Percentiles rank a stretch among this genome's conserved stretches.
phyloP scores from a whole-genome alignment of 2,113 vertebrate genomes.

The Phocoena phocoena region DNA sequence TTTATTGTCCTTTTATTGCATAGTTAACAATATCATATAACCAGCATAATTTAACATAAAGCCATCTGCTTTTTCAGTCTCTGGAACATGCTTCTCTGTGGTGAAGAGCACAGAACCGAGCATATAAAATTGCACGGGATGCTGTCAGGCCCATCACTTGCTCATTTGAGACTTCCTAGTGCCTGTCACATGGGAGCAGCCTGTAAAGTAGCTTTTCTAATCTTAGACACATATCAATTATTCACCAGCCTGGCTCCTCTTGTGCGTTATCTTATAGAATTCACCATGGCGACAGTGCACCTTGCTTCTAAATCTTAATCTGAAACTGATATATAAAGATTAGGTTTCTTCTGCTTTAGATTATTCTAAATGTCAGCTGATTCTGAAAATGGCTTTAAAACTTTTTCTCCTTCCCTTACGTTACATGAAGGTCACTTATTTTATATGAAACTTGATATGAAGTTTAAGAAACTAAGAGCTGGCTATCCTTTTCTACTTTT shows the following conservation, averaged over 20 bases:
- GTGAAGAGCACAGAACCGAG: neutral
- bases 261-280: constrained; percentile 13
- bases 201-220: constrained; percentile 27
- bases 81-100: neutral
- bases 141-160: neutral
- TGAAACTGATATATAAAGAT: neutral
- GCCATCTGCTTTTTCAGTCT: neutral
- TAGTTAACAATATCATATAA: neutral
- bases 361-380: neutral
- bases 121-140: too few relatives aligned
- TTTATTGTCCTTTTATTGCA: neutral
- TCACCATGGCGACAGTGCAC: neutral
- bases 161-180: neutral
- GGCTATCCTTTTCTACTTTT: neutral
- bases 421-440: neutral
- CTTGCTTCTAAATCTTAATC: neutral
- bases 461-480: neutral
- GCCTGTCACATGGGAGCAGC: neutral
- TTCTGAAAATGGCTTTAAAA: neutral
- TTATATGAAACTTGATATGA: neutral
- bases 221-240: constrained; percentile 45
- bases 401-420: neutral
- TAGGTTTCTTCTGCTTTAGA: neutral
- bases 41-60: neutral
- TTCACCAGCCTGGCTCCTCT: constrained; percentile 21